phyloP scores from a whole-genome alignment of 2,113 vertebrate species.

The Pituophis catenifer region DNA sequence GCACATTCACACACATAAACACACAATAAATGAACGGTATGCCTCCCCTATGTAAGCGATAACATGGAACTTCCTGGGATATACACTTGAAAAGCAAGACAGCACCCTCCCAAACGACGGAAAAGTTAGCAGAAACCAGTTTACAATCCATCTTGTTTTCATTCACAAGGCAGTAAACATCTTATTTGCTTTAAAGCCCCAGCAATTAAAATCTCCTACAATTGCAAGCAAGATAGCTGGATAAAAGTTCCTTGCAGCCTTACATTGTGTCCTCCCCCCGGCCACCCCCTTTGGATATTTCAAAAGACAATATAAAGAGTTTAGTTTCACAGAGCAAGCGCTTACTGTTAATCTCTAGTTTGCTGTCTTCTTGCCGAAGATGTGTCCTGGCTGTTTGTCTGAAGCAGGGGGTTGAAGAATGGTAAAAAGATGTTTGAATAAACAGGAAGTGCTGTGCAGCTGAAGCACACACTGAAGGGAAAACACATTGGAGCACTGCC shows the following conservation, averaged over 20 bases:
- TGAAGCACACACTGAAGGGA: slow-evolving; percentile 81
- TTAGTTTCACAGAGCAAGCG: slow-evolving; percentile 70
- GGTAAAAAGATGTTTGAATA: slow-evolving; percentile 92
- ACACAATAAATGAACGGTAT: neutral
- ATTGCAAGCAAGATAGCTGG: slow-evolving; percentile 31
- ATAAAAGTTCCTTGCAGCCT: slow-evolving; percentile 67
- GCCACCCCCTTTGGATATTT: slow-evolving; percentile 55
- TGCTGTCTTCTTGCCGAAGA: slow-evolving; percentile 73
- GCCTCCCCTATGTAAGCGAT: neutral
- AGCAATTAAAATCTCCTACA: slow-evolving; percentile 41
- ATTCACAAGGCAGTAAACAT: slow-evolving; percentile 54
- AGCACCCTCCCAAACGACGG: neutral
- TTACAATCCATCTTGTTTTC: slow-evolving; percentile 20
- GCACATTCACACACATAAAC: neutral
- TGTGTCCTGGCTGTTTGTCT: slow-evolving; percentile 81
- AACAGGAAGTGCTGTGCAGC: slow-evolving; percentile 93
- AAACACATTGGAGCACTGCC: slow-evolving; percentile 82
- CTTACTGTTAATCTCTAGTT: slow-evolving; percentile 73
- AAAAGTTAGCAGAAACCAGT: neutral
- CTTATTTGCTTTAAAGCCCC: slow-evolving; percentile 42
- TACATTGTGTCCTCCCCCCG: slow-evolving; percentile 12
- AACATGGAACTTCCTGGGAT: neutral
- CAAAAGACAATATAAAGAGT: slow-evolving; percentile 71
- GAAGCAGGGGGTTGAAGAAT: slow-evolving; percentile 79
- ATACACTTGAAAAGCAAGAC: slow-evolving; percentile 15